Evolutionary conservation across 1,140 invertebrate genomes (phyloP), one percentile per base, ranked within the genome.

Genomic region (Ectropis grisescens): DNA sequence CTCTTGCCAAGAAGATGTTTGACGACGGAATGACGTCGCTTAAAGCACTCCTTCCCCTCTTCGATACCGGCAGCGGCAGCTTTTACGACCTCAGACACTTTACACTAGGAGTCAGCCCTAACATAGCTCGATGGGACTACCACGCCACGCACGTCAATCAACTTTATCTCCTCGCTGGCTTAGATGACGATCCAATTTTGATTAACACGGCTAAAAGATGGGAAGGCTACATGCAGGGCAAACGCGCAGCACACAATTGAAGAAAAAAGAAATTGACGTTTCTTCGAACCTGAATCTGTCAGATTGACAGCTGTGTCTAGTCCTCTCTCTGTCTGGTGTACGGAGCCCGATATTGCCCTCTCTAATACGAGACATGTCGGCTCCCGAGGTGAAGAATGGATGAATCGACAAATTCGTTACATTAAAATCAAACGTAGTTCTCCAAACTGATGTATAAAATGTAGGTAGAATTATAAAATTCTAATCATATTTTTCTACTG

Each of bases 141-240:
- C 98, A 99, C 81, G 94, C 95, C 3, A 98, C 97, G 7, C 98
- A 99, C 74, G 92, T 99, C 12, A 98, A 98, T 84, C 96, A 99
- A 60, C 84, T 99, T 14, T 87, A 98, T 32, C 85, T 97, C 26
- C 81, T 99, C 11, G 90, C 91, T 30, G 94, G 94, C 0, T 89
- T 99, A 25, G 93, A 97, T 47, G 88, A 89, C 29, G 92, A 95
- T 64, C 87, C 92, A 1, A 83, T 97, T 39, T 89, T 98, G 49
- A 85, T 88, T 13, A 88, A 88, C 11, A 95, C 94, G 0, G 95
- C 96, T 2, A 90, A 95, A 58, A 82, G 97, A 26, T 99, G 97
- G 97, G 92, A 95, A 54, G 91, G 90, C 3, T 99, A 99, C 50
- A 96, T 98, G 90, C 91, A 91, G 69, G 97, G 97, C n/a, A 94